A percentile compares a stretch with the other conserved stretches of the same genome.
Conservation (phyloP, 2,888 invertebrate genomes). For the Hoplodrina ambigua region DNA sequence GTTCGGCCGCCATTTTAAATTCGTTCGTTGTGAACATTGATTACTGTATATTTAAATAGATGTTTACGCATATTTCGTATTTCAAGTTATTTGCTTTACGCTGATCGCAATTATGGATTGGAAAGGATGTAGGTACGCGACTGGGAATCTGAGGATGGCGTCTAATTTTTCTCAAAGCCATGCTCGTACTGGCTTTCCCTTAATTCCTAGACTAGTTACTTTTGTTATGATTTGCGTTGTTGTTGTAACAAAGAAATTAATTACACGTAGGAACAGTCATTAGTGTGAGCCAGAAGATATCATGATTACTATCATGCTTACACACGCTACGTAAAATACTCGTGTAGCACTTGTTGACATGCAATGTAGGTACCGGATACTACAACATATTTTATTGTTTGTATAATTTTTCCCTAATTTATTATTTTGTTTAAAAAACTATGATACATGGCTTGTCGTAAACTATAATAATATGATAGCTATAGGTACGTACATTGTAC, state of each 20-base stretch:
- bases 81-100: background rate
- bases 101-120: background rate
- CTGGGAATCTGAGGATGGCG: background rate
- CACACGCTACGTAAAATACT: conserved; percentile 43
- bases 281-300: conserved; percentile 34
- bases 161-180: background rate
- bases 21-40: background rate
- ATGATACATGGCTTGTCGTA: too few species aligned
- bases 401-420: too few species aligned
- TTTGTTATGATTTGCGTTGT: background rate
- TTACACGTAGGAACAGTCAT: conserved; percentile 43
- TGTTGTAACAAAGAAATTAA: conserved; percentile 17
- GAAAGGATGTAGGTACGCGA: background rate
- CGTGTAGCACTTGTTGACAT: conserved; percentile 35
- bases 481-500: too few species aligned
- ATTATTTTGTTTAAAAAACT: too few species aligned
- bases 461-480: too few species aligned
- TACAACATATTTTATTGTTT: background rate
- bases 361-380: conserved; percentile 28
- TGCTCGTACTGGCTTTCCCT: background rate
- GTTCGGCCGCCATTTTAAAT: background rate
- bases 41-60: background rate
- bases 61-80: too few species aligned
- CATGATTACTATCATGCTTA: conserved; percentile 52
- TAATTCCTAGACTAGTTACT: background rate